A percentile compares a stretch with the other conserved stretches of the same genome.
Conservation (phyloP, 2,888 invertebrate species). For the Dynastes maya region DNA sequence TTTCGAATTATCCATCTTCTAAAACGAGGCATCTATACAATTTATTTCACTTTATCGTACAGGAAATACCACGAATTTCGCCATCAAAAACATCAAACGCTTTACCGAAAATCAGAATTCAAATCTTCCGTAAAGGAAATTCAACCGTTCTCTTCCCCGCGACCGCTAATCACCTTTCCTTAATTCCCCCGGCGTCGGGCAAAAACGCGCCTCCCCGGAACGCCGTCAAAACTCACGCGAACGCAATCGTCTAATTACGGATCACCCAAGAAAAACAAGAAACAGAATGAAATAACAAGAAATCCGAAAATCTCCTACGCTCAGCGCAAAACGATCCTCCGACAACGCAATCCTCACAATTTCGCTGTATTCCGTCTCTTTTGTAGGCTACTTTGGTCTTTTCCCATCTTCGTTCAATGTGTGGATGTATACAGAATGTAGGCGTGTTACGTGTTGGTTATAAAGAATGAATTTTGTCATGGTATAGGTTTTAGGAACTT, state of each 20-base stretch:
- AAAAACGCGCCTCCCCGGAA: constrained; percentile 9
- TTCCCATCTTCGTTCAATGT: constrained; percentile 13
- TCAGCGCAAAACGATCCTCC: neutral
- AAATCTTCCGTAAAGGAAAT: neutral
- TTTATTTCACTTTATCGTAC: too few relatives aligned
- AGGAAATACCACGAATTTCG: too few relatives aligned
- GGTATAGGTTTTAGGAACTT: too few relatives aligned
- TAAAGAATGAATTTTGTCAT: too few relatives aligned
- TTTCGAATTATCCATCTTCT: too few relatives aligned
- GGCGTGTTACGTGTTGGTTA: too few relatives aligned
- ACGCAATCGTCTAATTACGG: constrained; percentile 31
- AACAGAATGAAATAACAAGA: constrained; percentile 57
- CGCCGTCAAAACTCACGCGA: constrained; percentile 21
- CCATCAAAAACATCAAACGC: too few relatives aligned
- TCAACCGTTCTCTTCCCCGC: constrained; percentile 9
- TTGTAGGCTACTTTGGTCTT: constrained; percentile 3
- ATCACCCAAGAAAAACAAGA: constrained; percentile 54
- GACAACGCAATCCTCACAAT: too few relatives aligned
- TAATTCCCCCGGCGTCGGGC: constrained; percentile 22
- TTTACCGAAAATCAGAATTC: neutral
- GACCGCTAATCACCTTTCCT: constrained; percentile 30
- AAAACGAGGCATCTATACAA: too few relatives aligned
- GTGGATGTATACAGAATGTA: too few relatives aligned
- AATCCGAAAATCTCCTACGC: constrained; percentile 53
- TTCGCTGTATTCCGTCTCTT: too few relatives aligned